Evolutionary conservation across 2,888 invertebrate species (phyloP).

Genomic region (Thecocarcelia acutangulata): DNA sequence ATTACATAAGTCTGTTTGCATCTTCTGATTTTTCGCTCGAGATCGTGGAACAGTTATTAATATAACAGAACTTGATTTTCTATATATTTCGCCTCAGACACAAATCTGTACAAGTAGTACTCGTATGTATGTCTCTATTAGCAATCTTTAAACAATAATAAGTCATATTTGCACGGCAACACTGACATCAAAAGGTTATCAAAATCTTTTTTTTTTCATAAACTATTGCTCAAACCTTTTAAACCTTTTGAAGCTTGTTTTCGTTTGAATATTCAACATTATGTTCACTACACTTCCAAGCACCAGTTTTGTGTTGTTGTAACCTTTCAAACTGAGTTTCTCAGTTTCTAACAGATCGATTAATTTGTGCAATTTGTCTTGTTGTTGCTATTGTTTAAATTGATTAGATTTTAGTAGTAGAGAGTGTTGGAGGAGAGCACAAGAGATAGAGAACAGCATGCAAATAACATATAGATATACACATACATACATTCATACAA

Average conservation of each 20-base stretch:
- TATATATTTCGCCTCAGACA: no score
- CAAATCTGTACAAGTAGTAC: no score
- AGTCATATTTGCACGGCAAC: no score
- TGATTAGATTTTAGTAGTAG: slow-evolving; percentile 33
- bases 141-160: no score
- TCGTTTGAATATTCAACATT: background rate
- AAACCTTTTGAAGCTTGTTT: slow-evolving; percentile 2
- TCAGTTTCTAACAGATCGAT: slow-evolving; percentile 49
- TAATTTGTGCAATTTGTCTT: slow-evolving; percentile 49
- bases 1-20: no score
- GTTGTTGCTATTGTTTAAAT: slow-evolving; percentile 19
- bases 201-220: slow-evolving; percentile 2
- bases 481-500: no score
- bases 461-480: no score
- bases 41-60: no score
- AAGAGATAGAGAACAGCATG: slow-evolving; percentile 1
- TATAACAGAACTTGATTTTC: no score
- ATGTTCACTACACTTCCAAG: background rate
- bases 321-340: background rate
- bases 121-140: no score
- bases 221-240: slow-evolving; percentile 14
- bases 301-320: background rate
- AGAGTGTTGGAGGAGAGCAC: background rate
- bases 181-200: slow-evolving; percentile 31
- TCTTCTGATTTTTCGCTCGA: no score